Base-by-base conservation (phyloP, 2,797 vertebrate genomes). In the Urocyon cinereoargenteus region DNA sequence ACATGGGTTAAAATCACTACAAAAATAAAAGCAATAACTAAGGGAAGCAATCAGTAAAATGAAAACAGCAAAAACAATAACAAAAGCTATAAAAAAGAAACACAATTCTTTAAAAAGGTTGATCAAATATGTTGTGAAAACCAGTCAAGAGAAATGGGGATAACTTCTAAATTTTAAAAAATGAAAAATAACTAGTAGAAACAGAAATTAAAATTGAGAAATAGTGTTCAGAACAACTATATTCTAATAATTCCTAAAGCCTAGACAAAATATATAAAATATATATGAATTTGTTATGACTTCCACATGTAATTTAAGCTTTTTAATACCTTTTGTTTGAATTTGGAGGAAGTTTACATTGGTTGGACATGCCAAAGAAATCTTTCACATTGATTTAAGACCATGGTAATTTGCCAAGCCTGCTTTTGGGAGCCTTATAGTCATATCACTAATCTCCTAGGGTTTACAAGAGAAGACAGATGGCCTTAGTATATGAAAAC, bases 401-500 rank as follows among this genome's bases (percentile, higher is more conserved):
- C 55, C 15, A 34, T 51, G 70, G n/a, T 28, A 40, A 85, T 85
- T 90, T 93, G 77, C 64, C 61, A 92, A 70, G 62, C 26, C 28
- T 88, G 92, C 19, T 79, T 94, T 92, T 14, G n/a, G 81, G 53
- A 90, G 31, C 28, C 6, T 81, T 53, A 45, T 6, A 68, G 86
- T 81, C 10, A 68, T 61, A 95, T 68, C 31, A 21, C 49, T 92
- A 78, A 72, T 89, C 21, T 89, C 24, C 89, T 6, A 61, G 84
- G 57, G 61, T 96, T 94, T 89, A 93, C 4, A 87, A 79, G 68
- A 84, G 57, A 93, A 75, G 86, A 70, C 36, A 70, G 53, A 87
- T 92, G 64, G 28, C 10, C 21, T 64, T 81, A 78, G 14, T 59
- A 14, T 86, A 51, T 61, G 97, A 55, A 40, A 40, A 40, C 40